Evolutionary conservation across 2,888 invertebrate genomes (phyloP).

Genomic region (Ophioninae sp.): DNA sequence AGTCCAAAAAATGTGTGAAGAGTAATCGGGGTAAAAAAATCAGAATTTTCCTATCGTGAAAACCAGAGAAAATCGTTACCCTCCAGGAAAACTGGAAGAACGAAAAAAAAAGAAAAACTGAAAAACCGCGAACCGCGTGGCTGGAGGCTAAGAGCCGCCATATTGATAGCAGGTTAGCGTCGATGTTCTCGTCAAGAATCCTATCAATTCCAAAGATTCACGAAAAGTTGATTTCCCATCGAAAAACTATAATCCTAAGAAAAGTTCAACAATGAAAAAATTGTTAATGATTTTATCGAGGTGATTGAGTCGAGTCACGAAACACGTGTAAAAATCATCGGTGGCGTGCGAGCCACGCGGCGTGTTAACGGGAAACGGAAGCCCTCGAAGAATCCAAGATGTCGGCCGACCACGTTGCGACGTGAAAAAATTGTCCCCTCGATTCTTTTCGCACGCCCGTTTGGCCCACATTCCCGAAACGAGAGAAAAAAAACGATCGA

Average conservation of each 20-base stretch:
- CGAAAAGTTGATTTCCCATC: not conserved
- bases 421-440: slow-evolving; percentile 49
- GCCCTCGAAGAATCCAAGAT: slow-evolving; percentile 65
- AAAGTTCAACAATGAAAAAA: not conserved
- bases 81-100: not conserved
- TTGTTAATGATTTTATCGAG: not conserved
- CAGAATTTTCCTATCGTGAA: not conserved
- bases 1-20: not conserved
- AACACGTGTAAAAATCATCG: slow-evolving; percentile 39
- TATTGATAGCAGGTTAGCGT: not conserved
- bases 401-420: slow-evolving; percentile 71
- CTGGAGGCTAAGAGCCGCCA: not conserved
- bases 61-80: no score
- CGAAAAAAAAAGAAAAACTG: not conserved
- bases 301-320: not conserved
- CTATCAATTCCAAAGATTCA: not conserved
- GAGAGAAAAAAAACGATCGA: slow-evolving; percentile 1
- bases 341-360: slow-evolving; percentile 29
- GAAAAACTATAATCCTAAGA: not conserved
- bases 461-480: not conserved
- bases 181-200: not conserved
- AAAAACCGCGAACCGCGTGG: not conserved
- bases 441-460: not conserved
- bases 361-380: slow-evolving; percentile 61
- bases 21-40: not conserved